A percentile compares a stretch with the other conserved stretches of the same genome.
These are phyloP conservation scores for Ochropacha duplaris DNA, from an alignment of 2,888 invertebrate genomes.

Conservation along the genomic window DNA sequence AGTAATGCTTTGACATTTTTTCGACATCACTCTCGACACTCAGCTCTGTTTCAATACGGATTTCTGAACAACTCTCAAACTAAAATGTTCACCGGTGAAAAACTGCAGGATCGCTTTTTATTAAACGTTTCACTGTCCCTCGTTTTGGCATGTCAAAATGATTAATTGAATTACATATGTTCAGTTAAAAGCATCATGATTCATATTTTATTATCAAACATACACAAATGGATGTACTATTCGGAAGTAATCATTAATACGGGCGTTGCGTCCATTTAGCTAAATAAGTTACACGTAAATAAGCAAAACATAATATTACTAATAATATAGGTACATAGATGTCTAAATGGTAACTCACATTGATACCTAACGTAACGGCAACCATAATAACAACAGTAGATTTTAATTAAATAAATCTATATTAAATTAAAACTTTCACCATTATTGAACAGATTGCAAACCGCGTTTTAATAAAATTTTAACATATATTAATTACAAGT, in stretches of 20 bases:
- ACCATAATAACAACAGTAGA: constrained; percentile 8
- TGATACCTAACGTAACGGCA: background rate
- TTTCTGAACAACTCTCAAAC: constrained; percentile 50
- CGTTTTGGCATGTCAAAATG: constrained; percentile 5
- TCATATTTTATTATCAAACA: too few relatives aligned
- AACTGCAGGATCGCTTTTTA: constrained; percentile 54
- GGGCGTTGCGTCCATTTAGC: too few relatives aligned
- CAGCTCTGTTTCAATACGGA: constrained; percentile 35
- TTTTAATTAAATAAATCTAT: constrained; percentile 26
- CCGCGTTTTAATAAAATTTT: constrained; percentile 64
- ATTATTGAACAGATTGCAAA: constrained; percentile 48
- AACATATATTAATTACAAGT: constrained; percentile 75
- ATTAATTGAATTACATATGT: constrained; percentile 1
- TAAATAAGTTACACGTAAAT: too few relatives aligned
- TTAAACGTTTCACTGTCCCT: constrained; percentile 46
- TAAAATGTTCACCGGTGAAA: constrained; percentile 39
- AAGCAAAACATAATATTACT: too few relatives aligned
- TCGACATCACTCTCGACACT: background rate
- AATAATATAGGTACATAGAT: too few relatives aligned
- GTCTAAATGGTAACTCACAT: background rate
- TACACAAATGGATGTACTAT: too few relatives aligned
- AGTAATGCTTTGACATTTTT: constrained; percentile 46
- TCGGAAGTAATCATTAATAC: too few relatives aligned
- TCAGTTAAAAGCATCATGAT: constrained; percentile 7
- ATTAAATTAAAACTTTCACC: constrained; percentile 40